phyloP scores from a whole-genome alignment of 2,113 vertebrate species.

The Diadophis punctatus region DNA sequence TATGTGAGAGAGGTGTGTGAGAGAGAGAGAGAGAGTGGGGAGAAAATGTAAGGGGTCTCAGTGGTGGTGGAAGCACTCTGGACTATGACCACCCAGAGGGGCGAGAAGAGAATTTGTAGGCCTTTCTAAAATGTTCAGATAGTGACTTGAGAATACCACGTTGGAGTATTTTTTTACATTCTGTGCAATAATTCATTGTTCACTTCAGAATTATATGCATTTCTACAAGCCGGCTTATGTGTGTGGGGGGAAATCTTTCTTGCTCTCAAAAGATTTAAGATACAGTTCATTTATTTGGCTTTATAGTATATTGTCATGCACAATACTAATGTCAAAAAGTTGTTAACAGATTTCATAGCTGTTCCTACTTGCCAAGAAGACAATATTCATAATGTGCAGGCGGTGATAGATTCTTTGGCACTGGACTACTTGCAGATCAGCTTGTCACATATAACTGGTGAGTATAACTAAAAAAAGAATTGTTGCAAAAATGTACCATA shows the following conservation, averaged over 20 bases:
- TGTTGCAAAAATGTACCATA: not conserved
- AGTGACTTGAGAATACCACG: not conserved
- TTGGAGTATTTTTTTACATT: not conserved
- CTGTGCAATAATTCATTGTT: not conserved
- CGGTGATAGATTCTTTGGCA: constrained; percentile 92
- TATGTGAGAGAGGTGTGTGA: not conserved
- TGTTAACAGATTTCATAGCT: constrained; percentile 79
- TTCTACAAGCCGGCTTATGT: not conserved
- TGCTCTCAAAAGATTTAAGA: not conserved
- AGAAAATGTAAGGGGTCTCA: not conserved
- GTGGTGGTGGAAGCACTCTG: not conserved
- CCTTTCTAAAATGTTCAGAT: not conserved
- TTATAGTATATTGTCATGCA: not conserved
- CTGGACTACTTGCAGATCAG: constrained; percentile 97
- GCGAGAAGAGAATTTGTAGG: not conserved
- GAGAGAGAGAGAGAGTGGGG: no score
- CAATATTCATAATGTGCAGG: constrained; percentile 89
- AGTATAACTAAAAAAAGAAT: constrained; percentile 31
- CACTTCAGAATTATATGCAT: not conserved
- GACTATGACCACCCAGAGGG: not conserved
- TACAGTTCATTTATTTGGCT: not conserved
- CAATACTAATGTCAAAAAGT: constrained; percentile 1
- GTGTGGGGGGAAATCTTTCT: not conserved
- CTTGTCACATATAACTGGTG: constrained; percentile 95
- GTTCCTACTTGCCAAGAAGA: constrained; percentile 81